Evolutionary conservation across 2,113 vertebrate genomes (phyloP), one percentile per base, ranked within the genome.

Genomic region (Donacobius atricapilla): DNA sequence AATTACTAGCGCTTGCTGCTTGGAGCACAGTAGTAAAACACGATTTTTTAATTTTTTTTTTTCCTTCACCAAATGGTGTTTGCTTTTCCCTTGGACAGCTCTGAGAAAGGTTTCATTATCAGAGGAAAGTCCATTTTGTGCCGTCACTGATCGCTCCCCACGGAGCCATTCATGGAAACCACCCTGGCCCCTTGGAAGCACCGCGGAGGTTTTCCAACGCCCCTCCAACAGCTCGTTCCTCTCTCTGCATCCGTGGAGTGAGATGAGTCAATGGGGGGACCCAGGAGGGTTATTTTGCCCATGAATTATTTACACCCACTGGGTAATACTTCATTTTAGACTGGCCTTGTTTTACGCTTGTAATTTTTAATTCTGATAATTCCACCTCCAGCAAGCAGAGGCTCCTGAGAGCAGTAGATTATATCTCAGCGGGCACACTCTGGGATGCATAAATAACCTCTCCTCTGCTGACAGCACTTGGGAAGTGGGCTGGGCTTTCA

Each of bases 331-430:
- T 96, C 92, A 89, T 92, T 93, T 93, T 53, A 75, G 68, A 51
- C 85, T 33, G 83, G 79, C 60, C 88, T 93, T 95, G 90, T 92
- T 95, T 90, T 78, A 94, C 5, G 11, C 90, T 83, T 95, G 88
- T 95, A 95, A 95, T 95, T 94, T 95, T 97, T 95, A 96, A 95
- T 96, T 94, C 85, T 95, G 88, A 64, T 95, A 87, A 94, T 96
- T 95, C 85, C 87, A 87, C 37, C 82, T 92, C 80, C 77, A 94
- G 85, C 58, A 86, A 90, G 77, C 51, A 57, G 42, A 80, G 83
- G 37, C 87, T 92, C 77, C 66, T 82, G 75, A 68, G 87, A 93
- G 56, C 79, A 73, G 33, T 91, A 97, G 91, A 96, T 97, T 76
- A 45, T 89, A 75, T 93, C 96, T 89, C 91, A 58, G 78, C 1